phyloP scores from a whole-genome alignment of 2,888 invertebrate genomes.

The Heteromurus nitidus region DNA sequence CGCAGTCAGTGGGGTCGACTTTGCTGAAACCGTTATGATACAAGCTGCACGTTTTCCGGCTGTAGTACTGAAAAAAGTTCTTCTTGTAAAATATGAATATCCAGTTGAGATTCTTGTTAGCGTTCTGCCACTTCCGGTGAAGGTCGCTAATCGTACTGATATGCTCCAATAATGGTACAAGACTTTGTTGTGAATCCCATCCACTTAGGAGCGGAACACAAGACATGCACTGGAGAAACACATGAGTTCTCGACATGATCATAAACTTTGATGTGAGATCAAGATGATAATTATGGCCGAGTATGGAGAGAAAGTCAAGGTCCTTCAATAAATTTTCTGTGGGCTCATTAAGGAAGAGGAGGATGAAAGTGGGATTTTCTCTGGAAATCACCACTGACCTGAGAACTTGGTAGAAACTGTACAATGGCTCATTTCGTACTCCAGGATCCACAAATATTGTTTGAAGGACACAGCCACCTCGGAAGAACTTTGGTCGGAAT shows the following conservation, averaged over 20 bases:
- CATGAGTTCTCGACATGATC: conserved; percentile 3
- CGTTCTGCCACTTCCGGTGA: conserved; percentile 5
- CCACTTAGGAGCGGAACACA: background rate
- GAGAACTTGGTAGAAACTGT: conserved; percentile 30
- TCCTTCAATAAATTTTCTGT: background rate
- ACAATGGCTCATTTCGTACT: background rate
- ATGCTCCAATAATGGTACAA: background rate
- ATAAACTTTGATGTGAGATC: conserved; percentile 41
- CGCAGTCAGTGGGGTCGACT: conserved; percentile 25
- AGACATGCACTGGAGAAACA: conserved; percentile 47
- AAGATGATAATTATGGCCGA: background rate
- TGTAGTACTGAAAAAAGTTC: background rate
- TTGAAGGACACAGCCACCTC: conserved; percentile 30
- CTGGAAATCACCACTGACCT: conserved; percentile 33
- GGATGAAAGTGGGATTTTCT: conserved; percentile 37
- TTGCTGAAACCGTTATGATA: conserved; percentile 24
- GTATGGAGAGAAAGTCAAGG: background rate
- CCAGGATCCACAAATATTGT: conserved; percentile 25
- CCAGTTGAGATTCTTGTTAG: conserved; percentile 23
- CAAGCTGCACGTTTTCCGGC: conserved; percentile 20
- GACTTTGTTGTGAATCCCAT: background rate
- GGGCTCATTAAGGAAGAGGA: conserved; percentile 16
- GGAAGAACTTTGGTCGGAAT: conserved; percentile 17
- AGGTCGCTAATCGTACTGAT: background rate
- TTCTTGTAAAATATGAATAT: conserved; percentile 6